These are phyloP conservation scores for Haliclona indistincta DNA, from an alignment of 37 sponge, comb jelly and placozoan species.

Conservation along the genomic window DNA sequence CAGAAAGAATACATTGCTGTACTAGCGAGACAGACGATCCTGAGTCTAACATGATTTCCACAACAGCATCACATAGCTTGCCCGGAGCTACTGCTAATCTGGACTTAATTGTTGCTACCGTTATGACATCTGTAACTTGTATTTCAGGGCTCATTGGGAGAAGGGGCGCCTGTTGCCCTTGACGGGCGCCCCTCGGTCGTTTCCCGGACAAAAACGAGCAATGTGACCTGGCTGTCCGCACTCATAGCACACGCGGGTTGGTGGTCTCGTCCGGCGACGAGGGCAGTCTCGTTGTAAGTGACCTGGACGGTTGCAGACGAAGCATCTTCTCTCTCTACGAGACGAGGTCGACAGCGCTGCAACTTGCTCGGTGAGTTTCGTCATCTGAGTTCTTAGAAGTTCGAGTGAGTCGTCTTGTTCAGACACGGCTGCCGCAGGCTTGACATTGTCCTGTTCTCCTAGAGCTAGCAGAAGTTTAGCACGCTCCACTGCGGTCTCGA, in stretches of 20 bases:
- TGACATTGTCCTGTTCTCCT: not conserved
- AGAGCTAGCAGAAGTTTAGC: slow-evolving; percentile 1
- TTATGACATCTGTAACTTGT: not conserved
- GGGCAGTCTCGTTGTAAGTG: slow-evolving; percentile 38
- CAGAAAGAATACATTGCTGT: not conserved
- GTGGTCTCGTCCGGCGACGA: not conserved
- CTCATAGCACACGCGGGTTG: not conserved
- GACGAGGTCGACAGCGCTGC: slow-evolving; percentile 37
- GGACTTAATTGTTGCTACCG: slow-evolving; percentile 13
- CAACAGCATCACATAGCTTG: slow-evolving; percentile 4
- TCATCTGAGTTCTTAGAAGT: slow-evolving; percentile 13
- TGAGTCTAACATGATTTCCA: slow-evolving; percentile 50
- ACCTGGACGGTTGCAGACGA: slow-evolving; percentile 8
- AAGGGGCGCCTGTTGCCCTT: slow-evolving; percentile 23
- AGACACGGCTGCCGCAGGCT: not conserved
- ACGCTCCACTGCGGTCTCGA: slow-evolving; percentile 7
- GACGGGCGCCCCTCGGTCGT: slow-evolving; percentile 36
- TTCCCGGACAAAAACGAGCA: slow-evolving; percentile 38
- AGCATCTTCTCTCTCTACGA: too few species aligned
- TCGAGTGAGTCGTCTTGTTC: not conserved
- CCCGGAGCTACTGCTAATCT: not conserved
- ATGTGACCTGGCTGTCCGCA: slow-evolving; percentile 26
- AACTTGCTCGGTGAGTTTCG: slow-evolving; percentile 37
- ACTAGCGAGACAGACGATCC: slow-evolving; percentile 43
- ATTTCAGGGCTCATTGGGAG: slow-evolving; percentile 5